Evolutionary conservation across 2,113 vertebrate genomes (phyloP).

Genomic region (Suricata suricatta): DNA sequence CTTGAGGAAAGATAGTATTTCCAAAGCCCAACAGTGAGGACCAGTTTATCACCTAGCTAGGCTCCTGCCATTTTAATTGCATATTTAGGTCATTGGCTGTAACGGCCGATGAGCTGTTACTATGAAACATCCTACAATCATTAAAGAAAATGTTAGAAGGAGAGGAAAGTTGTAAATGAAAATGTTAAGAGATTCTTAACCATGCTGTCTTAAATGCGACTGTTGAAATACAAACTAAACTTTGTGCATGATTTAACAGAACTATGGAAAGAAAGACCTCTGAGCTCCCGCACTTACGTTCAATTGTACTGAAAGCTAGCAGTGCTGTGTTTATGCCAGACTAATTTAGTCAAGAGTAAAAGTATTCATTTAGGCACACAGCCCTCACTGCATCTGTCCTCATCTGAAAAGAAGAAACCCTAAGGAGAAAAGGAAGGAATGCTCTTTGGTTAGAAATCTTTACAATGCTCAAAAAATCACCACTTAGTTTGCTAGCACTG

Average conservation of each 20-base stretch:
- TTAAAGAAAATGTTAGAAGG: slow-evolving; percentile 83
- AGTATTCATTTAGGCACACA: slow-evolving; percentile 68
- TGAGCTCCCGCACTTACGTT: slow-evolving; percentile 60
- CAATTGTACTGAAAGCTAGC: slow-evolving; percentile 47
- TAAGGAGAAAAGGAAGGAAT: neutral
- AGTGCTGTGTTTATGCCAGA: slow-evolving; percentile 61
- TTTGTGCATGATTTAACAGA: slow-evolving; percentile 70
- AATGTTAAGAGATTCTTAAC: slow-evolving; percentile 82
- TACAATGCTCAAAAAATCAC: slow-evolving; percentile 33
- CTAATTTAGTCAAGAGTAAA: slow-evolving; percentile 68
- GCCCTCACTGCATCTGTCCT: slow-evolving; percentile 55
- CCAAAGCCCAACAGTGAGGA: neutral
- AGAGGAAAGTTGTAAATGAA: slow-evolving; percentile 82
- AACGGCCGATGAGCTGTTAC: slow-evolving; percentile 68
- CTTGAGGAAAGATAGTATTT: slow-evolving; percentile 54
- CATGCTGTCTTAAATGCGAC: slow-evolving; percentile 61
- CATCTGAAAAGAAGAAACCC: slow-evolving; percentile 31
- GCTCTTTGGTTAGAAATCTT: neutral
- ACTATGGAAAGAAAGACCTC: slow-evolving; percentile 65
- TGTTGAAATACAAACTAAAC: slow-evolving; percentile 72
- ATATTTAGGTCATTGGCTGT: slow-evolving; percentile 73
- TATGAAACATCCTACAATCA: slow-evolving; percentile 82
- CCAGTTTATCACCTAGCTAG: slow-evolving; percentile 72
- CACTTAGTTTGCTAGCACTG: neutral
- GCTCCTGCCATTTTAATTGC: slow-evolving; percentile 80